A percentile compares a stretch with the other conserved stretches of the same genome.
Evolutionary conservation across 1,140 invertebrate genomes (phyloP).

Genomic region (Drosophila rhopaloa): DNA sequence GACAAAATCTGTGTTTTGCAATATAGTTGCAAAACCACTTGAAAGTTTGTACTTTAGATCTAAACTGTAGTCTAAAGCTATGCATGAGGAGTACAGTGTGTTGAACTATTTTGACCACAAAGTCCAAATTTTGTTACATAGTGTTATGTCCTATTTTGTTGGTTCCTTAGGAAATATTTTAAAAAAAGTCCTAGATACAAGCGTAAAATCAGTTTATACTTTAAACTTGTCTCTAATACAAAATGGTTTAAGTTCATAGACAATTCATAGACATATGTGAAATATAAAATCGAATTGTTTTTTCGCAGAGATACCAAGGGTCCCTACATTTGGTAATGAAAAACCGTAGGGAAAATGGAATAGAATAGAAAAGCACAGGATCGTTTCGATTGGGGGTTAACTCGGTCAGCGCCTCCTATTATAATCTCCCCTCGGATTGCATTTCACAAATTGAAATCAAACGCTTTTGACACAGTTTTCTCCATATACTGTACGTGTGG

Average conservation of each 20-base stretch:
- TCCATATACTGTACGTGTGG: background rate
- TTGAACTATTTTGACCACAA: no score
- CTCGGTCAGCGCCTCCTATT: background rate
- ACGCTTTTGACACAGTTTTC: constrained; percentile 54
- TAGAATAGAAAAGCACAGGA: background rate
- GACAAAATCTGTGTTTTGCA: background rate
- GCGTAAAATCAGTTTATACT: no score
- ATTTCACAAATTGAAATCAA: constrained; percentile 61
- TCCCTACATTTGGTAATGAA: background rate
- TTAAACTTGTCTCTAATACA: no score
- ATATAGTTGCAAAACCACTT: constrained; percentile 4
- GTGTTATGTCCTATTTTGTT: no score
- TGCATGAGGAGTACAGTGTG: no score
- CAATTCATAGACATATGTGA: background rate
- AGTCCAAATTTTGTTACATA: no score
- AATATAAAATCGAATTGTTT: background rate
- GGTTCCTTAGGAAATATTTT: no score
- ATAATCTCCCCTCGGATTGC: constrained; percentile 23
- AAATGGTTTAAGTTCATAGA: no score
- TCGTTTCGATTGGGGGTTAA: constrained; percentile 3
- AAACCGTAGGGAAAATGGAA: background rate
- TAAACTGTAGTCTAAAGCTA: no score
- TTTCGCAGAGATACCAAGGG: background rate
- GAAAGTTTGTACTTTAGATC: background rate
- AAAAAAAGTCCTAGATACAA: no score